Evolutionary conservation across 2,888 invertebrate species (phyloP).

Genomic region (Caenorhabditis sp.): DNA sequence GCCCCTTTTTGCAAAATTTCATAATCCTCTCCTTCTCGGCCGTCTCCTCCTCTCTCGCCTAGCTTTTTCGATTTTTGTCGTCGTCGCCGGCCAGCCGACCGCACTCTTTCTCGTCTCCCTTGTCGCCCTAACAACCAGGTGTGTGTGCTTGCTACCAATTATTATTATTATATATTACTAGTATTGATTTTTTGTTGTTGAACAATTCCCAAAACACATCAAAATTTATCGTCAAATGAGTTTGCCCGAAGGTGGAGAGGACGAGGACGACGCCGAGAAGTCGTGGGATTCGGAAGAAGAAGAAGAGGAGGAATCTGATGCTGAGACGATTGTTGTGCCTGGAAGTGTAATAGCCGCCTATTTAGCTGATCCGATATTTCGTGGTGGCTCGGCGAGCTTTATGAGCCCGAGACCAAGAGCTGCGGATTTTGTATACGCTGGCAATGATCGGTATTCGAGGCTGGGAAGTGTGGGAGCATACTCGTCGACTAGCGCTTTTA

Average conservation of each 20-base stretch:
- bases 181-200: neutral
- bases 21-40: constrained; percentile 1
- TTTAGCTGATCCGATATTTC: constrained; percentile 48
- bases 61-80: too few species aligned
- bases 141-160: neutral
- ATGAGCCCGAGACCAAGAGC: constrained; percentile 42
- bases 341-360: constrained; percentile 48
- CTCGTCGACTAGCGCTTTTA: constrained; percentile 58
- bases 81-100: too few species aligned
- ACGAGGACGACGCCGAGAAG: constrained; percentile 4
- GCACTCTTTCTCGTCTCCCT: constrained; percentile 1
- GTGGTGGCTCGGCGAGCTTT: constrained; percentile 38
- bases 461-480: constrained; percentile 52
- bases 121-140: neutral
- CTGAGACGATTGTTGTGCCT: constrained; percentile 30
- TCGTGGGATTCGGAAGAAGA: constrained; percentile 28
- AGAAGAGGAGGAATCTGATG: constrained; percentile 14
- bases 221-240: constrained; percentile 49
- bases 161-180: too few species aligned
- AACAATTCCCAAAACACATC: neutral
- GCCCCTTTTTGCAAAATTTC: constrained; percentile 4
- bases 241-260: constrained; percentile 2
- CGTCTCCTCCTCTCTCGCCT: constrained; percentile 7
- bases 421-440: constrained; percentile 43
- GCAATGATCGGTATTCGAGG: constrained; percentile 28